Percentiles rank a stretch among this genome's conserved stretches.
Evolutionary conservation across 2,888 invertebrate genomes (phyloP).

Genomic region (Anorthoa munda): DNA sequence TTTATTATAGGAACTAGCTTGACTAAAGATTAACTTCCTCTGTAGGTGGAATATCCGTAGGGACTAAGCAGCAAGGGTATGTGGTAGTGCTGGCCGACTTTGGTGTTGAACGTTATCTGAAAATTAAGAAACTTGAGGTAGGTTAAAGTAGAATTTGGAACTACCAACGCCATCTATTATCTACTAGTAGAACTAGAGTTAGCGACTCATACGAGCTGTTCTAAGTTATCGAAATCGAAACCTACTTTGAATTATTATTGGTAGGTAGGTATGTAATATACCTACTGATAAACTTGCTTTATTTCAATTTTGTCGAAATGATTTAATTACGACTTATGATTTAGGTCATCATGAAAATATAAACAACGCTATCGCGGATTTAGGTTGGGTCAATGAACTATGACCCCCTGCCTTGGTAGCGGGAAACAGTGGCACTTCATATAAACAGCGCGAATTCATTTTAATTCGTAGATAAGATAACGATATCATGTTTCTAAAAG

Average conservation of each 20-base stretch:
- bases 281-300: background rate
- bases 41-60: slow-evolving; percentile 95
- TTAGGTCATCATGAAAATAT: background rate
- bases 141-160: background rate
- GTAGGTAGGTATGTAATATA: background rate
- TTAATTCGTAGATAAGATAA: slow-evolving; percentile 22
- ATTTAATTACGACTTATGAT: slow-evolving; percentile 8
- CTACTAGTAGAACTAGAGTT: background rate
- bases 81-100: slow-evolving; percentile 93
- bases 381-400: slow-evolving; percentile 45
- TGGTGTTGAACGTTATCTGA: slow-evolving; percentile 93
- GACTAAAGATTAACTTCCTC: slow-evolving; percentile 90
- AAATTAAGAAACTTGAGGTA: slow-evolving; percentile 40
- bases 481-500: background rate
- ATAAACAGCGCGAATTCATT: slow-evolving; percentile 3
- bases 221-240: background rate
- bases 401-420: slow-evolving; percentile 15
- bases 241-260: background rate
- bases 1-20: slow-evolving; percentile 19
- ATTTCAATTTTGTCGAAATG: slow-evolving; percentile 5
- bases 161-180: slow-evolving; percentile 12
- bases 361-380: slow-evolving; percentile 23
- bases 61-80: slow-evolving; percentile 94
- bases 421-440: background rate
- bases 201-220: background rate